Base-by-base conservation (phyloP, 2,888 invertebrate genomes). In the Chirona hameri region DNA sequence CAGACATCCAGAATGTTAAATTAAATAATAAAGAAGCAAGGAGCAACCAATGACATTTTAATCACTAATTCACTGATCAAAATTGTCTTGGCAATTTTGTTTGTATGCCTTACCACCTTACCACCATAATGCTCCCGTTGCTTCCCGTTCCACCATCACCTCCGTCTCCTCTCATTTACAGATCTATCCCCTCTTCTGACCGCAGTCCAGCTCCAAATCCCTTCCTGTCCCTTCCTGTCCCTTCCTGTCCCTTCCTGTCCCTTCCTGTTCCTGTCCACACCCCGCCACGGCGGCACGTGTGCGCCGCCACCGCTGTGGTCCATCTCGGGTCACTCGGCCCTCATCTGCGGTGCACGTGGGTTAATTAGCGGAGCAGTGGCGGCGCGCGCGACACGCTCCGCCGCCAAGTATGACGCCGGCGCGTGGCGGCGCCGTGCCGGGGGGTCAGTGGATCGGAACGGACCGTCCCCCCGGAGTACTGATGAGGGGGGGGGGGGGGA, bases 291-390 rank as follows among this genome's bases (percentile, higher is more conserved):
- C 24, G 29, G 27, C 9, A 29, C 69, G 69, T n/a, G 69, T 10
- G 18, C 72, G 31, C 31, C 3, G 24, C 31, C 39, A 72, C 39
- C 15, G 7, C 14, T 39, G 72, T 31, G 76, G 76, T 24, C 76
- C 76, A 24, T 46, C 39, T 39, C 18, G 76, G 76, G 76, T 76
- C 65, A 65, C n/a, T n/a, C n/a, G 65, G 60, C 27, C 21, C 65
- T 65, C 76, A 76, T 39, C 76, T 76, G 76, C 24, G 76, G 39
- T 4, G 39, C 76, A 76, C 46, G 15, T 12, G 76, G 76, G 76
- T 76, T 76, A 76, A 76, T 76, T 76, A 76, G 76, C 10, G 76
- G 24, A 21, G 46, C 39, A 5, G 39, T 18, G 76, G 46, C 27
- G 39, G 76, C n/a, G 39, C 39, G 39, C 24, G 24, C 52, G 52